Percentiles rank a stretch among this genome's conserved stretches.
phyloP scores from a whole-genome alignment of 2,888 invertebrate genomes.

The Meteorus cinctellus region DNA sequence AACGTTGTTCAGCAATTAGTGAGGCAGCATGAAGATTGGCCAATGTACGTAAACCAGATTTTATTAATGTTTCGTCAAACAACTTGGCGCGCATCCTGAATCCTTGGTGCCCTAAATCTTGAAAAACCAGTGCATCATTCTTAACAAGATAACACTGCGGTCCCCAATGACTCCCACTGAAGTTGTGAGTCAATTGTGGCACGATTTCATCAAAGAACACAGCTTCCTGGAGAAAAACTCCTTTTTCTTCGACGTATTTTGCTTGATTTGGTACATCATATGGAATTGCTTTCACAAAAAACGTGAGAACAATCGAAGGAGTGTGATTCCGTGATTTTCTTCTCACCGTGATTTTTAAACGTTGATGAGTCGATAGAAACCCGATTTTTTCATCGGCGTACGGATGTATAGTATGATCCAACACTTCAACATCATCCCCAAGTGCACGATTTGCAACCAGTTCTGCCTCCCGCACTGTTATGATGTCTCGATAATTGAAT shows the following conservation, averaged over 20 bases:
- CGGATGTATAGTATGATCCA: slow-evolving; percentile 53
- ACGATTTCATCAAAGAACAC: slow-evolving; percentile 72
- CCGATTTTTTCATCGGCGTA: slow-evolving; percentile 64
- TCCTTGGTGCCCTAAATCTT: slow-evolving; percentile 67
- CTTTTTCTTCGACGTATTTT: slow-evolving; percentile 73
- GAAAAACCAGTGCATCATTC: slow-evolving; percentile 68
- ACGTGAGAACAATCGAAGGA: slow-evolving; percentile 58
- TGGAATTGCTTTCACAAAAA: slow-evolving; percentile 79
- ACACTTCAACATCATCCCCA: slow-evolving; percentile 47
- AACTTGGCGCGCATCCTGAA: slow-evolving; percentile 58
- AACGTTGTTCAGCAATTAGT: slow-evolving; percentile 60
- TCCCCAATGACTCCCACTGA: slow-evolving; percentile 61
- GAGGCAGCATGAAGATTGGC: slow-evolving; percentile 67
- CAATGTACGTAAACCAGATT: slow-evolving; percentile 58
- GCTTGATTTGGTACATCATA: slow-evolving; percentile 74
- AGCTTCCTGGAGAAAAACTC: slow-evolving; percentile 75
- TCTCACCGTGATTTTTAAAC: slow-evolving; percentile 52
- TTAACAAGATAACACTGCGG: slow-evolving; percentile 66
- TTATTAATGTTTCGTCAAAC: slow-evolving; percentile 57
- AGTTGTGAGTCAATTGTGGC: slow-evolving; percentile 67
- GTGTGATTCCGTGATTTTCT: slow-evolving; percentile 29
- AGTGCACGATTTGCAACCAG: slow-evolving; percentile 35
- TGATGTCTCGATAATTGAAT: slow-evolving; percentile 17
- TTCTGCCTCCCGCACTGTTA: slow-evolving; percentile 44
- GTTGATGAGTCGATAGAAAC: slow-evolving; percentile 61